Evolutionary conservation across 1,140 invertebrate genomes (phyloP).

Genomic region (Conopomorpha cramerella): DNA sequence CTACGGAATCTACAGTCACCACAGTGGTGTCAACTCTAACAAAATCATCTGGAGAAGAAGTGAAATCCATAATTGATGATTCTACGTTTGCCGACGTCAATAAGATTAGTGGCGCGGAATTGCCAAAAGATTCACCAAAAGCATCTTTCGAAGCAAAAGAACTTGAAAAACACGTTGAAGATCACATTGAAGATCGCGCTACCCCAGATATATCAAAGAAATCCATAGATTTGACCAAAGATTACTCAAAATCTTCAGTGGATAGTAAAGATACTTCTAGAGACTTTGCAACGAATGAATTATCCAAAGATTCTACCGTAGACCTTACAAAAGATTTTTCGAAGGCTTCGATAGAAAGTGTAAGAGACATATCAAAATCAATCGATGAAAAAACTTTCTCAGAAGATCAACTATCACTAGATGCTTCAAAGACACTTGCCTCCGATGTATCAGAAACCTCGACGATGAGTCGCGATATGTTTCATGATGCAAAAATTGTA

Average conservation of each 20-base stretch:
- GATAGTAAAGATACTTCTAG: constrained; percentile 53
- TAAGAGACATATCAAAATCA: constrained; percentile 44
- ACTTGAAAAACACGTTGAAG: constrained; percentile 35
- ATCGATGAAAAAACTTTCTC: constrained; percentile 52
- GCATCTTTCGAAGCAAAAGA: constrained; percentile 44
- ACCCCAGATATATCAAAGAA: constrained; percentile 51
- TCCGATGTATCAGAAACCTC: constrained; percentile 45
- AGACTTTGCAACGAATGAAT: constrained; percentile 53
- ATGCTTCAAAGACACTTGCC: constrained; percentile 46
- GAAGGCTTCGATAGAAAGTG: constrained; percentile 46
- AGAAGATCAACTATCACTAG: constrained; percentile 49
- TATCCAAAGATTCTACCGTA: constrained; percentile 50
- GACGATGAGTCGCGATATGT: constrained; percentile 36
- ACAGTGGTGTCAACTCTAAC: constrained; percentile 46
- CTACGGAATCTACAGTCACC: constrained; percentile 47
- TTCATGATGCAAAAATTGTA: constrained; percentile 34
- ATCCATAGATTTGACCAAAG: constrained; percentile 47
- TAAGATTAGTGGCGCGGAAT: constrained; percentile 46
- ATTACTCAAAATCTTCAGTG: constrained; percentile 52
- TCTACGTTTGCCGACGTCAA: constrained; percentile 47
- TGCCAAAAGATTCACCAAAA: constrained; percentile 45
- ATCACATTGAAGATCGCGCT: constrained; percentile 33
- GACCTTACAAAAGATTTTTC: constrained; percentile 50
- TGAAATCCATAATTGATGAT: constrained; percentile 46
- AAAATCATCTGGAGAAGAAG: constrained; percentile 49